phyloP scores from a whole-genome alignment of 2,113 vertebrate species.

The Eptesicus fuscus region DNA sequence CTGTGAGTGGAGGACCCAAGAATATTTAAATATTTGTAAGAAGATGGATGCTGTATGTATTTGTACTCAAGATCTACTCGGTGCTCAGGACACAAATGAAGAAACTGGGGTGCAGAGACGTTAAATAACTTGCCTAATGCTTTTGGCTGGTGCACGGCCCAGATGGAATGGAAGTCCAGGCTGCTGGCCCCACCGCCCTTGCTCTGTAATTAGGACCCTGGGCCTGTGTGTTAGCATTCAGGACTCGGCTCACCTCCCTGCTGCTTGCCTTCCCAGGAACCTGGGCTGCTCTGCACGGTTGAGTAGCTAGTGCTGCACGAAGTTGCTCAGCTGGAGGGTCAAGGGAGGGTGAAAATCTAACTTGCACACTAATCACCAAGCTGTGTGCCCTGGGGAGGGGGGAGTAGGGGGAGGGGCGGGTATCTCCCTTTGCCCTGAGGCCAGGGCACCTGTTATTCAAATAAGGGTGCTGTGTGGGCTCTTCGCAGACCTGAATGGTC shows the following conservation, averaged over 20 bases:
- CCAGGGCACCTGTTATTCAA: not conserved
- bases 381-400: not conserved
- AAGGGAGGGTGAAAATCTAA: not conserved
- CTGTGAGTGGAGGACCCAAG: not conserved
- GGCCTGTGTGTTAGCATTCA: not conserved
- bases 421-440: not conserved
- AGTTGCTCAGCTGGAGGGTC: not conserved
- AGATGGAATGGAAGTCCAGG: not conserved
- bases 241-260: rapidly evolving
- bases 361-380: not conserved
- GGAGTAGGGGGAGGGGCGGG: rapidly evolving
- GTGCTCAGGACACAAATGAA: not conserved
- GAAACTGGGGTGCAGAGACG: not conserved
- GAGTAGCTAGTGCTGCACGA: not conserved
- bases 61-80: not conserved
- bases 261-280: not conserved
- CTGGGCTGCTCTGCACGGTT: not conserved
- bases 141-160: not conserved
- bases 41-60: not conserved
- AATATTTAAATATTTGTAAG: not conserved
- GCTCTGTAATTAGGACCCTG: too few relatives aligned
- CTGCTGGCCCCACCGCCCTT: not conserved
- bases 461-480: not conserved
- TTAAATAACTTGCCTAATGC: not conserved
- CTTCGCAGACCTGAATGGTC: not conserved